Base-by-base conservation (phyloP, 2,888 invertebrate species). In the Trissolcus brochymenae region DNA sequence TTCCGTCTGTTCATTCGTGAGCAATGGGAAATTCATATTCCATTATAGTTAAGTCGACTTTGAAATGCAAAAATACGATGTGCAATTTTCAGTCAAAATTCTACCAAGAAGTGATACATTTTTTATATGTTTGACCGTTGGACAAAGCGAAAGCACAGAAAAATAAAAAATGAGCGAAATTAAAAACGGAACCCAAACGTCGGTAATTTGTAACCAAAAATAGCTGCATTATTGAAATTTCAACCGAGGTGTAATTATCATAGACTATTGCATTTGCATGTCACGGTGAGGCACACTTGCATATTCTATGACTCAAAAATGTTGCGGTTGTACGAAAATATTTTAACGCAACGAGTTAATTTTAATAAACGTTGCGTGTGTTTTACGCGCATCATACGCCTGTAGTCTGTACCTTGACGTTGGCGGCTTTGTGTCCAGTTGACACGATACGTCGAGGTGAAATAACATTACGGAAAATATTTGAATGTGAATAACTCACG, bases 401-500 rank as follows among this genome's bases (percentile, higher is more conserved):
- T 35, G 56, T 56, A 50, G 66, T 56, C 55, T 72, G 65, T 72
- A 65, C 60, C 64, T 65, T 59, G 59, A 60, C 73, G 72, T 72
- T 41, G 72, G 59, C 43, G 66, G 80, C 82, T 84, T 82, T 84
- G 83, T 82, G 81, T 79, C 80, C 79, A 54, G 73, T 64, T 72
- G 81, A 80, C 81, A 78, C 74, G 75, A 81, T 54, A 79, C 81
- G 78, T 65, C 82, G 72, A 79, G 80, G 74, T 79, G 80, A 81
- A 84, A 84, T 82, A 82, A 81, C 81, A 83, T 83, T 82, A 79
- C 78, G 77, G 82, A 85, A 87, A 86, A 86, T 87, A 87, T 87
- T 86, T 86, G 84, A 87, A 87, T 86, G 84, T 83, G 85, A 86
- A 86, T 86, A 83, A 83, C 82, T 81, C 66, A 76, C 75, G 71